phyloP scores from a whole-genome alignment of 2,797 vertebrate species.

The Silurus aristotelis region DNA sequence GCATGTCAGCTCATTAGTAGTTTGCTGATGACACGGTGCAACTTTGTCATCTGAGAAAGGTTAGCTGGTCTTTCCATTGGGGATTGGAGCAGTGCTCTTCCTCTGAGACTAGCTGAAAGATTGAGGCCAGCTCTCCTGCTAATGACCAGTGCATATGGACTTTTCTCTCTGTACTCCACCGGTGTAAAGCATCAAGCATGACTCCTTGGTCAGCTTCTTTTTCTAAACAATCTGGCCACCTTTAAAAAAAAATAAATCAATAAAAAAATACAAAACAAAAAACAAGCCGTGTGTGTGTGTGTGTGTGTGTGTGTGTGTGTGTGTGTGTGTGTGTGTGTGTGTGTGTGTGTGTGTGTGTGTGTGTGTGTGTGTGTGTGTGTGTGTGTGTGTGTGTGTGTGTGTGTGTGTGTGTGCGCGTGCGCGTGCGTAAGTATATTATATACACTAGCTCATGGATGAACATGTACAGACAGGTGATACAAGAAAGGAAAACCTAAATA shows the following conservation, averaged over 20 bases:
- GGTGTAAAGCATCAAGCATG: slow-evolving; percentile 44
- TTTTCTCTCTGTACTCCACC: slow-evolving; percentile 40
- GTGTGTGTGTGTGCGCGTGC: not conserved
- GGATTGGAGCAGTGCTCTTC: slow-evolving; percentile 55
- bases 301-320: not conserved
- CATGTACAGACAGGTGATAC: not conserved
- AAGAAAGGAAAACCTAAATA: not conserved
- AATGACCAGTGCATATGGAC: slow-evolving; percentile 66
- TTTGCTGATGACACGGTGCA: slow-evolving; percentile 46
- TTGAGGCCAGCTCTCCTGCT: slow-evolving; percentile 64
- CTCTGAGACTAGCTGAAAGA: slow-evolving; percentile 68
- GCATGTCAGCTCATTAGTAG: slow-evolving; percentile 46
- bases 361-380: not conserved
- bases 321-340: not conserved
- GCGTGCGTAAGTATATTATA: no score
- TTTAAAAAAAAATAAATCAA: not conserved
- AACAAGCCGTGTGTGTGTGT: not conserved
- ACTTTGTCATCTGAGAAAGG: slow-evolving; percentile 41
- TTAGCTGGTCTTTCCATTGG: slow-evolving; percentile 53
- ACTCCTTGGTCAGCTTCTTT: slow-evolving; percentile 22
- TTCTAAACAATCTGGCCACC: slow-evolving; percentile 28
- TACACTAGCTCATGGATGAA: not conserved
- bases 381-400: not conserved
- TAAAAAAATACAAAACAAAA: not conserved
- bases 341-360: not conserved